Percentiles rank a stretch among this genome's conserved stretches.
Evolutionary conservation across 2,888 invertebrate genomes (phyloP).

Genomic region (Mesoligia furuncula): DNA sequence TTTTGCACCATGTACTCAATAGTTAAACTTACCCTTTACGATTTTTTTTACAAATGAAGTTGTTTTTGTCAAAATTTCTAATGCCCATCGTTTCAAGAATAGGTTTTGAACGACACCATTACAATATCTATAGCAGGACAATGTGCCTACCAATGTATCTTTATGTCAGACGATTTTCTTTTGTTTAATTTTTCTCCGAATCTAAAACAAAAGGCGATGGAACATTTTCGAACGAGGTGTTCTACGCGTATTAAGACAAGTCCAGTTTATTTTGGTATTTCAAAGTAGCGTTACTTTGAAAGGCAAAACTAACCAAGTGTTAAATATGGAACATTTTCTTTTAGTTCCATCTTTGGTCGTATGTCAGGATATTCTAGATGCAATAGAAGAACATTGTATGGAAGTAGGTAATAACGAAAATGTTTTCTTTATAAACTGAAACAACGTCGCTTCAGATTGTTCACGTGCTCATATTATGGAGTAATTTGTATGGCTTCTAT

Average conservation of each 20-base stretch:
- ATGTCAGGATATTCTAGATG: conserved; percentile 2
- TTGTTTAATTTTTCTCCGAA: conserved; percentile 45
- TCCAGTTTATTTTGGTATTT: conserved; percentile 10
- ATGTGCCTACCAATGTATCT: conserved; percentile 27
- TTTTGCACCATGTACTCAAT: too few relatives aligned
- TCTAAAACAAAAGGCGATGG: conserved; percentile 40
- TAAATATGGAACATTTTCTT: not conserved
- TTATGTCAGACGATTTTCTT: conserved; percentile 47
- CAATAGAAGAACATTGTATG: too few relatives aligned
- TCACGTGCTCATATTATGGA: not conserved
- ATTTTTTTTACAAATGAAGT: not conserved
- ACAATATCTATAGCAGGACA: conserved; percentile 40
- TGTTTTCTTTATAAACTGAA: too few relatives aligned
- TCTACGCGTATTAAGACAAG: conserved; percentile 4
- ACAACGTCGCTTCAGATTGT: not conserved
- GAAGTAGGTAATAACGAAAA: not conserved
- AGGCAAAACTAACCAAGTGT: not conserved
- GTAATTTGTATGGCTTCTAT: not conserved
- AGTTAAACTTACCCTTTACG: too few relatives aligned
- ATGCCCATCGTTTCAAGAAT: conserved; percentile 26
- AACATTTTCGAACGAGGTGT: conserved; percentile 17
- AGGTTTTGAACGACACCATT: conserved; percentile 28
- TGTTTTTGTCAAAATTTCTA: conserved; percentile 35
- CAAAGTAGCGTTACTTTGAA: not conserved
- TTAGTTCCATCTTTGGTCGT: not conserved